Evolutionary conservation across 2,888 invertebrate genomes (phyloP).

Genomic region (Aphidius colemani): DNA sequence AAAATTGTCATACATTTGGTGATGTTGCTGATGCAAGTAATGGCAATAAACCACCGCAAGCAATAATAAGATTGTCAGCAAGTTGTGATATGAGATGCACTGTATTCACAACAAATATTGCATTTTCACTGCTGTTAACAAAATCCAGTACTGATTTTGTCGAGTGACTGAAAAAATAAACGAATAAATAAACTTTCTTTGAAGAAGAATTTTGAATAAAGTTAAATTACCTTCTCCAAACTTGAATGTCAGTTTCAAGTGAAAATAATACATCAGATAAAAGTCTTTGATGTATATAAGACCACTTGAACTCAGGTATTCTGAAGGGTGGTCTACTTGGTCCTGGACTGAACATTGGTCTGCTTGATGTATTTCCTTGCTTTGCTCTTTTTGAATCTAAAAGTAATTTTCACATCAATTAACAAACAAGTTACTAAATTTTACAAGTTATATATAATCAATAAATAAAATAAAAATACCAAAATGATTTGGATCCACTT

Average conservation of each 20-base stretch:
- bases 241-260: constrained; percentile 96
- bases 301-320: constrained; percentile 99
- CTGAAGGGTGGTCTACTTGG: constrained; percentile 94
- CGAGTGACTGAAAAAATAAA: constrained; percentile 75
- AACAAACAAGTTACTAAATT: not conserved
- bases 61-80: constrained; percentile 98
- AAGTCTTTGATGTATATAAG: constrained; percentile 95
- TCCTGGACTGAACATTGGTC: constrained; percentile 93
- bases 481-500: constrained; percentile 84
- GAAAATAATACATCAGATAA: constrained; percentile 96
- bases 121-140: constrained; percentile 97
- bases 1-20: constrained; percentile 80
- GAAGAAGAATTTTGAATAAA: not conserved
- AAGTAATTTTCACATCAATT: not conserved
- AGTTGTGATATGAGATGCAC: constrained; percentile 98
- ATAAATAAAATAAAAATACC: constrained; percentile 63
- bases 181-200: not conserved
- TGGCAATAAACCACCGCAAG: constrained; percentile 95
- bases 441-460: constrained; percentile 14
- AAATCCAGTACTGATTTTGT: constrained; percentile 97
- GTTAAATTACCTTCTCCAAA: constrained; percentile 70
- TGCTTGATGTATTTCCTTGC: constrained; percentile 67
- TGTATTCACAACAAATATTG: constrained; percentile 98
- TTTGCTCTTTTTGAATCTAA: constrained; percentile 54
- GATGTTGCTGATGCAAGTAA: constrained; percentile 97